Base-by-base conservation (phyloP, 2,888 invertebrate species). In the Lamellibrachia satsuma region DNA sequence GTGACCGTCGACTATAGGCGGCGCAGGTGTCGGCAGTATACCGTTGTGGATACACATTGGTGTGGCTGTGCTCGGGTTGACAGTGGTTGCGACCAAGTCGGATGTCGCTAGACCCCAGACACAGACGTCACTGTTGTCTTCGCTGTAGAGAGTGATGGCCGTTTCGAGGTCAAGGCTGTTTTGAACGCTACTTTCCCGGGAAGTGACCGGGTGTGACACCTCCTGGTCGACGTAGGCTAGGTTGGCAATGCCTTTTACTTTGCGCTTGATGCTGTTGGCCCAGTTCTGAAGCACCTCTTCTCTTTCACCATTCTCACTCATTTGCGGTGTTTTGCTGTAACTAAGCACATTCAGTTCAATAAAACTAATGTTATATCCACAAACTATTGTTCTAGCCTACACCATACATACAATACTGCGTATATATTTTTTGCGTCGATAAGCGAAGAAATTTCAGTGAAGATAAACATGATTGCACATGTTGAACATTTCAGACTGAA, bases 21-120 rank as follows among this genome's bases (percentile, higher is more conserved):
- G 75, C 22, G 75, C 75, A 6, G 75, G 75, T n/a, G 75, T 75
- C 75, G 75, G 75, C 75, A 75, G 75, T 15, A 75, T 75, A n/a
- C 75, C 75, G 75, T n/a, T 75, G 75, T 75, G 75, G 75, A 75
- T 75, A 22, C 75, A 75, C 75, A 75, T n/a, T n/a, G 75, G 75
- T 22, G n/a, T 15, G 15, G 15, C 75, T 75, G 75, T 22, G 75
- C 15, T 75, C 75, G 75, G 75, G 22, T 15, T 75, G 75, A 75
- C n/a, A n/a, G 75, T 75, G 22, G 75, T 2, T 11, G 75, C 75
- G 22, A n/a, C 75, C 22, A 75, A 4, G 75, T 75, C 75, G 75
- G 22, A 22, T 22, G 75, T 75, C 75, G 75, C 75, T 3, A 75
- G 75, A n/a, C 75, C 75, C 75, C 75, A 75, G 0, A 75, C 75